Percentiles rank a stretch among this genome's conserved stretches.
These are phyloP conservation scores for Gasterosteus nipponicus DNA, from an alignment of 2,113 vertebrate species.

Conservation along the genomic window DNA sequence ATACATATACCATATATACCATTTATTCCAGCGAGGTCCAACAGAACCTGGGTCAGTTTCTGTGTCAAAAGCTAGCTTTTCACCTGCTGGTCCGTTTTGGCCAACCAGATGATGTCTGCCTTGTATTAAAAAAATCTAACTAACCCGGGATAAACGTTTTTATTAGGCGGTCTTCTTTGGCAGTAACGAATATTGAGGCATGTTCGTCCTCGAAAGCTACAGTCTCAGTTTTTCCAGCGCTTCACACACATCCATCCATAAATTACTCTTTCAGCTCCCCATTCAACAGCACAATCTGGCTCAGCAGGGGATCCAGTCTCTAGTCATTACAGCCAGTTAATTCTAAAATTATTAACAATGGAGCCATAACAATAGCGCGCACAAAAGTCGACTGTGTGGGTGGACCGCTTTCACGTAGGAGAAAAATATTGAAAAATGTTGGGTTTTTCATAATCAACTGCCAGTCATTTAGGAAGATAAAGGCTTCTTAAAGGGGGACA, in stretches of 20 bases:
- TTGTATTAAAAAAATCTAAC: constrained; percentile 32
- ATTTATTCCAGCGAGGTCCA: too few relatives aligned
- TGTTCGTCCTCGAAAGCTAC: not conserved
- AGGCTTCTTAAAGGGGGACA: constrained; percentile 70
- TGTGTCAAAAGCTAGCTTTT: too few relatives aligned
- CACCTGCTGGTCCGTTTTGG: not conserved
- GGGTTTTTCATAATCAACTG: constrained; percentile 69
- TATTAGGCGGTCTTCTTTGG: constrained; percentile 11
- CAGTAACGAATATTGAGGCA: not conserved
- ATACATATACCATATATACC: too few relatives aligned
- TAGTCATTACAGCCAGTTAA: constrained; percentile 65
- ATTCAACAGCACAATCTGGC: constrained; percentile 63
- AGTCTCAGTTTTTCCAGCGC: not conserved
- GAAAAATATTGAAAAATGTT: constrained; percentile 25
- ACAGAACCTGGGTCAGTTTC: too few relatives aligned
- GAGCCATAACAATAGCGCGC: constrained; percentile 62
- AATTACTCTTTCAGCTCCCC: constrained; percentile 47
- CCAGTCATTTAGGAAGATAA: constrained; percentile 77
- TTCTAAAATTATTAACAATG: constrained; percentile 75
- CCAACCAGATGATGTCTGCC: constrained; percentile 29
- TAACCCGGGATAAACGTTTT: constrained; percentile 47
- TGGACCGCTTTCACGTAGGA: constrained; percentile 57
- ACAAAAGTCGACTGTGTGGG: constrained; percentile 72
- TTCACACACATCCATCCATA: constrained; percentile 30
- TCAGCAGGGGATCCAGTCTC: constrained; percentile 56